Base-by-base conservation (phyloP, 2,888 invertebrate genomes). In the Aquatica leii region DNA sequence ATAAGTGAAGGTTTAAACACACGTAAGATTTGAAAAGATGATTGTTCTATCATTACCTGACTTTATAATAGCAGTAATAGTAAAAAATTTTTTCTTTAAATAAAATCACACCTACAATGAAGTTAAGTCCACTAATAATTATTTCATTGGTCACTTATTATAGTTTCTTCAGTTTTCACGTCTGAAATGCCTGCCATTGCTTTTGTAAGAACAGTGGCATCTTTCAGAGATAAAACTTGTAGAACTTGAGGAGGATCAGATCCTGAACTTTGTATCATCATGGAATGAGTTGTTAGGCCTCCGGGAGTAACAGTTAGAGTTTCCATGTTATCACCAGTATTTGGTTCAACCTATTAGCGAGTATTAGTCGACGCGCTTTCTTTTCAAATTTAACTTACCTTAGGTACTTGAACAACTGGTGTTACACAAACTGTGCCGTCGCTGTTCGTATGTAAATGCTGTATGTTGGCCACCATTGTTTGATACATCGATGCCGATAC, bases 401-500 rank as follows among this genome's bases (percentile, higher is more conserved):
- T 82, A 56, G 82, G 90, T 82, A 94, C 93, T 87, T 93, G 92
- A 74, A 91, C 88, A 83, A 94, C 90, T 73, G 92, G 93, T 66
- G 92, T 88, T 64, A 94, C 89, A 84, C 93, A 93, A 75, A 94
- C 91, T 49, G 90, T 89, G 75, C 92, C 93, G 80, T 94, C 93
- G 73, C 87, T 87, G 71, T 86, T 87, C 53, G 87, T 85, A 74
- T 89, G 88, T 71, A 92, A 85, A 78, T 89, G 88, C 80, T 93
- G 92, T 80, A 95, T 93, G 81, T 93, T 93, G 59, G 95, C 94
- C 78, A 96, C 93, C 87, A 97, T 95, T 64, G 95, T 94, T 84
- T 97, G 97, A 85, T 97, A 97, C 92, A 97, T 95, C 67, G 95
- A 94, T 62, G 94, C 93, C 43, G 94, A 93, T 67, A 97, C 95